Conservation (phyloP, 1,140 invertebrate genomes). For the Ceratosolen fusciceps region DNA sequence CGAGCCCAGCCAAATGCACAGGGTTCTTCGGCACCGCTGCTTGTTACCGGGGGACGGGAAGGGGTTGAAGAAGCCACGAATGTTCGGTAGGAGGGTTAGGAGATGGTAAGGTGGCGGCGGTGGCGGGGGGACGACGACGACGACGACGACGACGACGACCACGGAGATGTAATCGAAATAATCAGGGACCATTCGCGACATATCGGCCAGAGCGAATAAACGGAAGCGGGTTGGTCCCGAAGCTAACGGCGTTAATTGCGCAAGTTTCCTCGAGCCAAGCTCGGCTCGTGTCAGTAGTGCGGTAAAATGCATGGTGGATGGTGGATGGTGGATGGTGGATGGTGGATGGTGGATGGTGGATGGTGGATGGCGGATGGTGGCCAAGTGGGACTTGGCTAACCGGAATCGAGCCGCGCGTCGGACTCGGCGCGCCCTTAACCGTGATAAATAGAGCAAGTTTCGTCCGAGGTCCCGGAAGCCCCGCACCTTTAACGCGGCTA, state of each 20-base stretch:
- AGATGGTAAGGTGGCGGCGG: too few species aligned
- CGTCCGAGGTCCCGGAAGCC: conserved; percentile 57
- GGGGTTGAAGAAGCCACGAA: too few species aligned
- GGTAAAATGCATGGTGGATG: too few species aligned
- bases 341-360: too few species aligned
- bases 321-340: too few species aligned
- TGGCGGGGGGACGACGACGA: background rate
- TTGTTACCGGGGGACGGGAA: background rate
- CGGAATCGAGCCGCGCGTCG: background rate
- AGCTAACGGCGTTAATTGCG: background rate
- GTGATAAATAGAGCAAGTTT: conserved; percentile 62
- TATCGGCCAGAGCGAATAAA: conserved; percentile 7
- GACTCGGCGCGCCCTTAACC: conserved; percentile 45
- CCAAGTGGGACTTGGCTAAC: too few species aligned
- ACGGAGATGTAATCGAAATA: conserved; percentile 11
- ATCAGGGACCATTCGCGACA: background rate
- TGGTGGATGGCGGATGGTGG: too few species aligned
- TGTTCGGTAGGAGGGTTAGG: too few species aligned
- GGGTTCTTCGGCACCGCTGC: background rate
- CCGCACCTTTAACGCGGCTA: too few species aligned
- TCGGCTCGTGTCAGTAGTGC: background rate
- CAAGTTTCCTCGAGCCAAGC: background rate
- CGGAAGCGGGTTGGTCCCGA: background rate
- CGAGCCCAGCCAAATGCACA: background rate
- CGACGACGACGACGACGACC: background rate